Conservation (phyloP, 2,113 vertebrate genomes). For the Trochalopteron elliotii region DNA sequence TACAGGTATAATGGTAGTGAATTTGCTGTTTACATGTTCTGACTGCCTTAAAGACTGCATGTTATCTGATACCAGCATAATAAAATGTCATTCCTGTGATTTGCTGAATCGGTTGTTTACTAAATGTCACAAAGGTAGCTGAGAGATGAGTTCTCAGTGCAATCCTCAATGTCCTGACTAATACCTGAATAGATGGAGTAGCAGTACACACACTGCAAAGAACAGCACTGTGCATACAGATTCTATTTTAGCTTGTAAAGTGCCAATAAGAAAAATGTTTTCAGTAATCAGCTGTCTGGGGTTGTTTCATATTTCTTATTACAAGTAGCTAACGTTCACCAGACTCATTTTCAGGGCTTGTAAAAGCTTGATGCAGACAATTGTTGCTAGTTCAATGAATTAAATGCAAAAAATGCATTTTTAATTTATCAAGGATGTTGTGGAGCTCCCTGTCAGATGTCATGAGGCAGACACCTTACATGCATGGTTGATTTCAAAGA, state of each 20-base stretch:
- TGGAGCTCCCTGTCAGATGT: neutral
- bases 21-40: neutral
- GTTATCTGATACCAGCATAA: neutral
- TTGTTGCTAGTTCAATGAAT: neutral
- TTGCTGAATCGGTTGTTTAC: conserved; percentile 30
- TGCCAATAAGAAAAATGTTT: conserved; percentile 28
- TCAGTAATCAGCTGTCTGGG: conserved; percentile 9
- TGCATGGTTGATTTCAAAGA: conserved; percentile 4
- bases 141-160: neutral
- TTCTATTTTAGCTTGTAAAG: conserved; percentile 38
- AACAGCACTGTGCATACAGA: conserved; percentile 27
- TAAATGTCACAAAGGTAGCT: neutral
- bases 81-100: neutral
- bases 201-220: conserved; percentile 31
- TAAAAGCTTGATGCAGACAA: neutral
- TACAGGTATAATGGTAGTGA: conserved; percentile 80
- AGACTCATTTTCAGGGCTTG: neutral
- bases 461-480: neutral
- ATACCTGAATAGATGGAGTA: conserved; percentile 29
- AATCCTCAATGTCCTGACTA: neutral
- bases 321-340: neutral
- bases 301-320: neutral
- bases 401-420: neutral
- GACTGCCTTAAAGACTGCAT: neutral
- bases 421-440: neutral